phyloP scores from a whole-genome alignment of 1,140 invertebrate genomes.

The Cydia splendana region DNA sequence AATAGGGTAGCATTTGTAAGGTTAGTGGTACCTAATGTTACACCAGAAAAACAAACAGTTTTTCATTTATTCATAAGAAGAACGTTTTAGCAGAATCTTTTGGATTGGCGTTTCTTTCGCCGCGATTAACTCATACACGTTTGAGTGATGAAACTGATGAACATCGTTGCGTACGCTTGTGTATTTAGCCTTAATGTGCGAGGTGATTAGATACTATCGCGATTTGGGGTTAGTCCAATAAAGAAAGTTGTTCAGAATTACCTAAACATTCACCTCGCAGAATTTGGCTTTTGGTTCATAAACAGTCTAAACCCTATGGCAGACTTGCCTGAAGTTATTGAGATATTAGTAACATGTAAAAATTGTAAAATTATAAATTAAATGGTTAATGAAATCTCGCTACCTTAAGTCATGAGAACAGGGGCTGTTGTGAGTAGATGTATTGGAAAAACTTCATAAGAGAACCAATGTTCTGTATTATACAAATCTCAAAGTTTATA shows the following conservation, averaged over 20 bases:
- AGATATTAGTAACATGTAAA: not conserved
- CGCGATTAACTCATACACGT: too few relatives aligned
- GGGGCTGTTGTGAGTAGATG: slow-evolving; percentile 29
- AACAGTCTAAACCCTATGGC: not conserved
- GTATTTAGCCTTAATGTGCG: too few relatives aligned
- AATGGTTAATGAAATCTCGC: not conserved
- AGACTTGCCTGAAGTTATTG: not conserved
- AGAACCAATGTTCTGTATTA: slow-evolving; percentile 6
- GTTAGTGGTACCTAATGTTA: slow-evolving; percentile 17
- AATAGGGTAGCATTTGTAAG: slow-evolving; percentile 29
- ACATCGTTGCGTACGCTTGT: too few relatives aligned
- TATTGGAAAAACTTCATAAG: not conserved
- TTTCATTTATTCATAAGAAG: too few relatives aligned
- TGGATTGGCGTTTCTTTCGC: not conserved
- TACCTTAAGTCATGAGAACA: slow-evolving; percentile 27
- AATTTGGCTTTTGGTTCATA: too few relatives aligned
- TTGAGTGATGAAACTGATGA: too few relatives aligned
- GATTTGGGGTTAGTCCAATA: too few relatives aligned
- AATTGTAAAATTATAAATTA: slow-evolving; percentile 2
- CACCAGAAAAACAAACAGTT: not conserved
- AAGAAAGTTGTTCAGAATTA: too few relatives aligned
- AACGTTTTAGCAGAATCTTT: not conserved
- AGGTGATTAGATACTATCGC: too few relatives aligned
- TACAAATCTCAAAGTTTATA: slow-evolving; percentile 34
- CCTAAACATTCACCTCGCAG: too few relatives aligned